phyloP scores from a whole-genome alignment of 2,888 invertebrate genomes.

The Mimachlamys varia region DNA sequence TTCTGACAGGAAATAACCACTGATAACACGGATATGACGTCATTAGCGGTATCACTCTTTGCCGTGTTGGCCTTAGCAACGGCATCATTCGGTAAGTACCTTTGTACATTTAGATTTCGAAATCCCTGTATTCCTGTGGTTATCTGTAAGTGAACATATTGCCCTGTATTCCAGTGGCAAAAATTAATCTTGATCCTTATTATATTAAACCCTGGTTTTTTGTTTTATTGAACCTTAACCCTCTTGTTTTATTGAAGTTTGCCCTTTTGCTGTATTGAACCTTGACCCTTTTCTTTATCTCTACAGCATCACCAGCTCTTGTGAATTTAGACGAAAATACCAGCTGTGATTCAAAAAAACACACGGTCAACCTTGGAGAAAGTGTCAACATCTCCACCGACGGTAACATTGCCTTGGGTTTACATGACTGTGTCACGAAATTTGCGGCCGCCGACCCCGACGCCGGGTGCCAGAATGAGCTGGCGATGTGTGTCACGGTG shows the following conservation, averaged over 20 bases:
- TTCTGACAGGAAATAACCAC: background rate
- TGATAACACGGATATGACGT: background rate
- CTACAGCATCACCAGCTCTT: background rate
- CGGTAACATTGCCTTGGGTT: background rate
- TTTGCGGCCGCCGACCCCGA: background rate
- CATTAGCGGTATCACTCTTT: background rate
- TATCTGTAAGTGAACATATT: no score
- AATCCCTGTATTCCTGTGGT: no score
- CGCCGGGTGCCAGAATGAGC: background rate
- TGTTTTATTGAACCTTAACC: no score
- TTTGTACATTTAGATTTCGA: no score
- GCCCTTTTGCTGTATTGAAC: no score
- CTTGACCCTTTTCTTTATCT: background rate
- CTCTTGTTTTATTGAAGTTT: no score
- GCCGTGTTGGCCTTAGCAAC: background rate
- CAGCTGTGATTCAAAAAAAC: background rate
- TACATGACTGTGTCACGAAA: background rate
- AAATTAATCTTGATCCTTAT: no score
- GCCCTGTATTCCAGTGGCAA: no score
- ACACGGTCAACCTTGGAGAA: background rate
- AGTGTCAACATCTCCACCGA: background rate
- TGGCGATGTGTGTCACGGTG: background rate
- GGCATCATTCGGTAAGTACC: background rate
- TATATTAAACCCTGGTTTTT: no score
- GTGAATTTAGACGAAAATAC: background rate